phyloP scores from a whole-genome alignment of 2,888 invertebrate genomes.

The Galerucella nymphaeae region DNA sequence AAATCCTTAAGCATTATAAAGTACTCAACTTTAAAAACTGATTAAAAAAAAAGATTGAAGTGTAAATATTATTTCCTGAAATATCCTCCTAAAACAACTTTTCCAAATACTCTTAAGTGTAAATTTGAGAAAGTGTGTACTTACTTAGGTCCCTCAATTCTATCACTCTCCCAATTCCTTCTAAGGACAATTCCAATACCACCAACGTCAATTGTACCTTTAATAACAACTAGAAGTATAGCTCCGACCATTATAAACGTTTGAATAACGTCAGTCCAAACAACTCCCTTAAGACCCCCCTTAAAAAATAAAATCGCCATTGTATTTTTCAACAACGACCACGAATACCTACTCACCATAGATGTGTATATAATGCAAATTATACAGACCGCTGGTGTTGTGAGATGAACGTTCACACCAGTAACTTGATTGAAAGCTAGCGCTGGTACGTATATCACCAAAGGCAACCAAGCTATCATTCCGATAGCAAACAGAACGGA shows the following conservation, averaged over 20 bases:
- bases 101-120: neutral
- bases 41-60: too few relatives aligned
- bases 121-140: slow-evolving; percentile 45
- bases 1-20: too few relatives aligned
- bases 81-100: too few relatives aligned
- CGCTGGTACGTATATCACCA: slow-evolving; percentile 53
- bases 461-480: slow-evolving; percentile 74
- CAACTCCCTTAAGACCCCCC: slow-evolving; percentile 84
- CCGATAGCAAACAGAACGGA: slow-evolving; percentile 48
- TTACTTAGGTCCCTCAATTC: slow-evolving; percentile 78
- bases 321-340: too few relatives aligned
- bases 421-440: slow-evolving; percentile 71
- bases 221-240: slow-evolving; percentile 77
- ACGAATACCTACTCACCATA: slow-evolving; percentile 46
- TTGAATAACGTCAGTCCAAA: slow-evolving; percentile 87
- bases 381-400: slow-evolving; percentile 83
- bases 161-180: slow-evolving; percentile 74
- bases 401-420: slow-evolving; percentile 82
- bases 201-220: slow-evolving; percentile 80
- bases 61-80: too few relatives aligned
- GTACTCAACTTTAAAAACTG: too few relatives aligned
- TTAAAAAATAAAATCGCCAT: slow-evolving; percentile 54
- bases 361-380: slow-evolving; percentile 85
- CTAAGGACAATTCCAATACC: slow-evolving; percentile 67
- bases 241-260: slow-evolving; percentile 81